phyloP scores from a whole-genome alignment of 1,140 invertebrate species.

The Adelges cooleyi region DNA sequence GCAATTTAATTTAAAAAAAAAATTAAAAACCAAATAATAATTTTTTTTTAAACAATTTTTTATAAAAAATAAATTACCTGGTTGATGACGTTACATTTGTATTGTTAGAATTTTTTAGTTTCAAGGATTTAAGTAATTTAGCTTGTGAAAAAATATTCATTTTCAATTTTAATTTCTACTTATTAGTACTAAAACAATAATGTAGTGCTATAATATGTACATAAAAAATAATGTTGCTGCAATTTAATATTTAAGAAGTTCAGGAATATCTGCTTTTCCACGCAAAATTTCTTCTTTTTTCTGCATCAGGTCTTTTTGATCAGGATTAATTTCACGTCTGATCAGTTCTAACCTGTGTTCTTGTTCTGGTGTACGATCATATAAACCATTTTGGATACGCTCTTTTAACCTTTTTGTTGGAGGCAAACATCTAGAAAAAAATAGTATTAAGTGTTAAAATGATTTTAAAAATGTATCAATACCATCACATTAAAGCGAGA shows the following conservation, averaged over 20 bases:
- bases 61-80: conserved; percentile 5
- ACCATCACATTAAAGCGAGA: too few relatives aligned
- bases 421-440: conserved; percentile 3
- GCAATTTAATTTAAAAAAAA: too few relatives aligned
- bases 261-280: not conserved
- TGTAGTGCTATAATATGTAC: not conserved
- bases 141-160: conserved; percentile 24
- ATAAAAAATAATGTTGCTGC: not conserved
- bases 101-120: conserved; percentile 7
- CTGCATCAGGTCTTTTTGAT: not conserved
- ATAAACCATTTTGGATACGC: conserved; percentile 5
- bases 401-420: not conserved
- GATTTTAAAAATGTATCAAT: too few relatives aligned
- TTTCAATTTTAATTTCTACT: not conserved
- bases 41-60: not conserved
- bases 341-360: conserved; percentile 15
- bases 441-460: not conserved
- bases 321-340: conserved; percentile 4
- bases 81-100: not conserved
- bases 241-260: not conserved
- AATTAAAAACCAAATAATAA: too few relatives aligned
- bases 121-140: conserved; percentile 11
- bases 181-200: not conserved
- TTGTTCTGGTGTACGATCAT: conserved; percentile 1
- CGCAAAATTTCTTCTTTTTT: not conserved